A percentile compares a stretch with the other conserved stretches of the same genome.
phyloP scores from a whole-genome alignment of 2,888 invertebrate genomes.

The Tethea ocularis region DNA sequence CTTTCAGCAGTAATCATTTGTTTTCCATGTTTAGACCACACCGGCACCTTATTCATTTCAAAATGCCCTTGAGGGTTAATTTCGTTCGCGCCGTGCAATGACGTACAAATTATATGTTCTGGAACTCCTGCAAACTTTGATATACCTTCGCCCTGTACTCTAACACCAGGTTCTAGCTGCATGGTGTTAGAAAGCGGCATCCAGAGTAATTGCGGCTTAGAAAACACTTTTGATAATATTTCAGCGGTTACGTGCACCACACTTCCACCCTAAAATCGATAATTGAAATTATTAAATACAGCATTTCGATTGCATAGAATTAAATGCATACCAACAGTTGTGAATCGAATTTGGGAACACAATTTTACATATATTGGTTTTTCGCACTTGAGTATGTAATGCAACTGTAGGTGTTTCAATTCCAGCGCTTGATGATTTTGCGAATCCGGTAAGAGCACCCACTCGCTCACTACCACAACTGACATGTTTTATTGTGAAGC shows the following conservation, averaged over 20 bases:
- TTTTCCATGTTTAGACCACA: slow-evolving; percentile 92
- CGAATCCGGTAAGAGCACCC: slow-evolving; percentile 85
- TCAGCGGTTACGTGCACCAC: slow-evolving; percentile 92
- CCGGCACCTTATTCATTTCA: slow-evolving; percentile 86
- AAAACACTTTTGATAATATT: slow-evolving; percentile 86
- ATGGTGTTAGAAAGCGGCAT: slow-evolving; percentile 88
- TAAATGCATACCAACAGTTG: not conserved
- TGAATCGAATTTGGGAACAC: not conserved
- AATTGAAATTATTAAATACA: slow-evolving; percentile 11
- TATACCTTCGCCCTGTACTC: slow-evolving; percentile 85
- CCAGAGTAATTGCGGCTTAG: slow-evolving; percentile 86
- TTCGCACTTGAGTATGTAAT: slow-evolving; percentile 88
- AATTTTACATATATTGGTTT: not conserved
- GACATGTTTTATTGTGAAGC: slow-evolving; percentile 86
- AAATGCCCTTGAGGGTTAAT: slow-evolving; percentile 88
- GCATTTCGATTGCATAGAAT: slow-evolving; percentile 4
- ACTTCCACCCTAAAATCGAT: slow-evolving; percentile 87
- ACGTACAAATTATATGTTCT: slow-evolving; percentile 73
- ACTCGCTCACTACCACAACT: slow-evolving; percentile 85
- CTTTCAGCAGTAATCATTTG: slow-evolving; percentile 84
- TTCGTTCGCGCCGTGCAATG: slow-evolving; percentile 88
- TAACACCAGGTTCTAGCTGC: slow-evolving; percentile 86
- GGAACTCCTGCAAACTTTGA: slow-evolving; percentile 88
- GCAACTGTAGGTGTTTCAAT: slow-evolving; percentile 90
- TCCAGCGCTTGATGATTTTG: slow-evolving; percentile 77